Conservation (phyloP, 2,797 vertebrate genomes). For the Oreochromis grahami region DNA sequence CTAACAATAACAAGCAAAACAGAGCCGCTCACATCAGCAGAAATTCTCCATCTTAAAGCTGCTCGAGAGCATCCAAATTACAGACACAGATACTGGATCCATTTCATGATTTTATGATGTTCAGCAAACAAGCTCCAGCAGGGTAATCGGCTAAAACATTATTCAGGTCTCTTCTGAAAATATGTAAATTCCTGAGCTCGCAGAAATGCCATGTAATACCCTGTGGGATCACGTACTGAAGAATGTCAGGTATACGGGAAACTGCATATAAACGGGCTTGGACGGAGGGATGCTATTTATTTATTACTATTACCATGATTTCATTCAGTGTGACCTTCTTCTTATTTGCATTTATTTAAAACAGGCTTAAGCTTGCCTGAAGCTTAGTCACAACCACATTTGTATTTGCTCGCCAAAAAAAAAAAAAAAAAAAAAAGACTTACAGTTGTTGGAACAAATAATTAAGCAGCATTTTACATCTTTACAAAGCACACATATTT, state of each 20-base stretch:
- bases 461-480: neutral
- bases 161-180: conserved; percentile 34
- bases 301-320: neutral
- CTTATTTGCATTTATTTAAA: neutral
- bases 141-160: conserved; percentile 24
- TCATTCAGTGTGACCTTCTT: neutral
- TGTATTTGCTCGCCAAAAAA: neutral
- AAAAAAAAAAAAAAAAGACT: neutral
- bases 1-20: neutral
- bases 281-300: neutral
- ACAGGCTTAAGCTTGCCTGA: neutral
- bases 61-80: neutral
- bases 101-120: conserved; percentile 1
- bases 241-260: conserved; percentile 4
- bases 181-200: conserved; percentile 39
- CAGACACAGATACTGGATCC: neutral
- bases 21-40: neutral
- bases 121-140: conserved; percentile 22
- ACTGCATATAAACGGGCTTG: neutral
- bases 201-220: conserved; percentile 35
- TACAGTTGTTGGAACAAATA: neutral
- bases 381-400: neutral
- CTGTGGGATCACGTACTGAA: neutral
- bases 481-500: neutral
- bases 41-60: neutral